phyloP scores from a whole-genome alignment of 2,797 vertebrate species.

The Enteromius anoplus region DNA sequence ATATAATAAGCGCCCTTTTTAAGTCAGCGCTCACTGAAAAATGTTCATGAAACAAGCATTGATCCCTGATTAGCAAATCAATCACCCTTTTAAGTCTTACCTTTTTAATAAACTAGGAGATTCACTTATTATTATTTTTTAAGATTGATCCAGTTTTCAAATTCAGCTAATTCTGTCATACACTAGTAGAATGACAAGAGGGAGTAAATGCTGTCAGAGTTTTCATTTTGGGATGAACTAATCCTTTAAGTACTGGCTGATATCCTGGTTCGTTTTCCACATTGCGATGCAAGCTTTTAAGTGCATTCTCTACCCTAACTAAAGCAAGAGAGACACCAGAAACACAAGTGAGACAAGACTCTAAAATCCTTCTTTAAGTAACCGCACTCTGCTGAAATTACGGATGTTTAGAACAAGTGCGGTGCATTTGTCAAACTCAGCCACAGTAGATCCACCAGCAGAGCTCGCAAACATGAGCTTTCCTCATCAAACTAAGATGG shows the following conservation, averaged over 20 bases:
- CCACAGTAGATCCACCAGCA: slow-evolving; percentile 43
- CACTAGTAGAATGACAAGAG: background rate
- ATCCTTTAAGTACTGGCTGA: slow-evolving; percentile 33
- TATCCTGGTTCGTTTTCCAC: slow-evolving; percentile 27
- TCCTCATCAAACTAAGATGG: slow-evolving; percentile 52
- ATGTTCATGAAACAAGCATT: background rate
- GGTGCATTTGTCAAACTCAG: slow-evolving; percentile 59
- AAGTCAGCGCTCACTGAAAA: background rate
- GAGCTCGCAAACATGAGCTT: slow-evolving; percentile 54
- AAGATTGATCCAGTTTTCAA: background rate
- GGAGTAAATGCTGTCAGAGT: slow-evolving; percentile 5
- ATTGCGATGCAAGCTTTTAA: slow-evolving; percentile 44
- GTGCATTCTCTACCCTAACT: slow-evolving; percentile 32
- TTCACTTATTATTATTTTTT: background rate
- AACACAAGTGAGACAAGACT: slow-evolving; percentile 34
- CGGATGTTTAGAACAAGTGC: slow-evolving; percentile 59
- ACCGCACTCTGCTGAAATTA: slow-evolving; percentile 27
- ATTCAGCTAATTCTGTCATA: background rate
- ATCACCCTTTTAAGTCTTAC: background rate
- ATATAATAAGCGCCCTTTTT: too few species aligned
- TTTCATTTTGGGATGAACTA: slow-evolving; percentile 32
- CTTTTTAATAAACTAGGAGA: background rate
- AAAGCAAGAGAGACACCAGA: slow-evolving; percentile 26
- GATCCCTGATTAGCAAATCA: background rate
- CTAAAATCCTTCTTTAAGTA: slow-evolving; percentile 33